These are phyloP conservation scores for Aporophyla nigra DNA, from an alignment of 2,888 invertebrate species.

Conservation along the genomic window DNA sequence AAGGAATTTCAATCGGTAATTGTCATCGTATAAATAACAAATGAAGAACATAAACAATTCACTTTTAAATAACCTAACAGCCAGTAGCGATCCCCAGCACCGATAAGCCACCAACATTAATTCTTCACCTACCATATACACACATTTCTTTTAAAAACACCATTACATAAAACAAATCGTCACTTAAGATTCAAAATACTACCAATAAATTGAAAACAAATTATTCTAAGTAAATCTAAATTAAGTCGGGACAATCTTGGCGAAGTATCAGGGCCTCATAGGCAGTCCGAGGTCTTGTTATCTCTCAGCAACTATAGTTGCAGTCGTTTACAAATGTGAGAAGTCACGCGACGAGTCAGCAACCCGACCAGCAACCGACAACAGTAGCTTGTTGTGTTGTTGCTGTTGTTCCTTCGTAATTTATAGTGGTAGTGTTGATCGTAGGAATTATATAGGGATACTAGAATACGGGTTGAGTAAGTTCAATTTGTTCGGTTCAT, in stretches of 20 bases:
- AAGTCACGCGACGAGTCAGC: slow-evolving; percentile 84
- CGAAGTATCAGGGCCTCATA: slow-evolving; percentile 48
- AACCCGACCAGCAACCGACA: slow-evolving; percentile 59
- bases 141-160: slow-evolving; percentile 42
- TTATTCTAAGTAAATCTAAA: slow-evolving; percentile 61
- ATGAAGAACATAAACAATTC: slow-evolving; percentile 41
- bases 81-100: slow-evolving; percentile 52
- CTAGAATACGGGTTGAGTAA: neutral
- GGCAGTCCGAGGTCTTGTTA: slow-evolving; percentile 71
- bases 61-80: slow-evolving; percentile 27
- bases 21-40: slow-evolving; percentile 36
- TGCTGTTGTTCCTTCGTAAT: slow-evolving; percentile 42
- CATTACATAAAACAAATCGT: slow-evolving; percentile 56
- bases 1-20: slow-evolving; percentile 5
- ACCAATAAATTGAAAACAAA: slow-evolving; percentile 60
- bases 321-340: slow-evolving; percentile 83
- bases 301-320: slow-evolving; percentile 75
- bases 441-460: slow-evolving; percentile 9
- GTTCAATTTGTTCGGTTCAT: neutral
- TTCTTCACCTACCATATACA: slow-evolving; percentile 26
- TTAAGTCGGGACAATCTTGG: slow-evolving; percentile 58
- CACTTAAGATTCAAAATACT: slow-evolving; percentile 52
- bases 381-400: slow-evolving; percentile 63
- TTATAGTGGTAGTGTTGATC: slow-evolving; percentile 34
- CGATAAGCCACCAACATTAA: slow-evolving; percentile 47